Percentiles rank a stretch among this genome's conserved stretches.
Evolutionary conservation across 1,140 invertebrate species (phyloP).

Genomic region (Ceratina calcarata): DNA sequence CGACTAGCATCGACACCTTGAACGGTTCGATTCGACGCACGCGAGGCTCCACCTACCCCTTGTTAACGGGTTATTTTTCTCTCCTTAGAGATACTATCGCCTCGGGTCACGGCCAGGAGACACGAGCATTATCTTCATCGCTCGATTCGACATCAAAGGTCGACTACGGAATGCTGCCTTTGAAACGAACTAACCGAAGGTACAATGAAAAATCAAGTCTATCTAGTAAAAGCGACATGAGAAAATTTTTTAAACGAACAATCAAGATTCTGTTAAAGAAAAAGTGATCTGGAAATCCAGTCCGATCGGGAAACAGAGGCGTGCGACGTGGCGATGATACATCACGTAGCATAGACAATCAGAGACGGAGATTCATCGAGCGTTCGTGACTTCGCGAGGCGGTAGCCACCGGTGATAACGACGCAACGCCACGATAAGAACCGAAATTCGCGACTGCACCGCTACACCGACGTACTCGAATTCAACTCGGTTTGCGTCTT

Average conservation of each 20-base stretch:
- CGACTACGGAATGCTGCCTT: conserved; percentile 30
- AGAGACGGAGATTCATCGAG: conserved; percentile 13
- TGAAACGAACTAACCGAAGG: neutral
- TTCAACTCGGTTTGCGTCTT: conserved; percentile 28
- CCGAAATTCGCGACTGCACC: conserved; percentile 1
- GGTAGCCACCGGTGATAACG: conserved; percentile 28
- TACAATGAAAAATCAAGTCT: neutral
- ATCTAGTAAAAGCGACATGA: neutral
- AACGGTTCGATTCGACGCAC: neutral
- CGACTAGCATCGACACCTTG: conserved; percentile 15
- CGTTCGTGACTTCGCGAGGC: conserved; percentile 41
- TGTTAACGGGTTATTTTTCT: conserved; percentile 24
- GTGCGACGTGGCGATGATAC: conserved; percentile 27
- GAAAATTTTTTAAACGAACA: neutral
- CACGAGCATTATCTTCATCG: conserved; percentile 35
- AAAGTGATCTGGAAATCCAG: too few relatives aligned
- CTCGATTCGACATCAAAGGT: conserved; percentile 38
- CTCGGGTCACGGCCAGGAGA: conserved; percentile 16
- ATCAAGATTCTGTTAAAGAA: too few relatives aligned
- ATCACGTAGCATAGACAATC: conserved; percentile 2
- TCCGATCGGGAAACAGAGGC: conserved; percentile 26
- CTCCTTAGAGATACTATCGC: conserved; percentile 18
- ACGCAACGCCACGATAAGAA: conserved; percentile 28
- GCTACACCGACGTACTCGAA: neutral
- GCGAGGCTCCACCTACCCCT: neutral